Percentiles rank a stretch among this genome's conserved stretches.
These are phyloP conservation scores for Embiotoca jacksoni DNA, from an alignment of 2,113 vertebrate genomes.

Conservation along the genomic window DNA sequence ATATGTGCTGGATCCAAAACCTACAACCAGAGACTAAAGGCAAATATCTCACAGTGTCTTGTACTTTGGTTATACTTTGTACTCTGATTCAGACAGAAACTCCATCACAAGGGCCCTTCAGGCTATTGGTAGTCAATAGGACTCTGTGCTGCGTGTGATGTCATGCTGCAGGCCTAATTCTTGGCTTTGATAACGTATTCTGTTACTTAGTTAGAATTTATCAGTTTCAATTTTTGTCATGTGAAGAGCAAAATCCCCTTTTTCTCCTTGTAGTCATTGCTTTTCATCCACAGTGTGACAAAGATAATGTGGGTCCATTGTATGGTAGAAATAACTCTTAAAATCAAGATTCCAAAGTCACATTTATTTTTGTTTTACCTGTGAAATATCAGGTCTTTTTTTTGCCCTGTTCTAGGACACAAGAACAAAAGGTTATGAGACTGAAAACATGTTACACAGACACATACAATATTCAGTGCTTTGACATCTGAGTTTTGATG, in stretches of 20 bases:
- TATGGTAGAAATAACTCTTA: slow-evolving; percentile 6
- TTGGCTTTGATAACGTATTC: slow-evolving; percentile 67
- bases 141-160: slow-evolving; percentile 48
- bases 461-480: background rate
- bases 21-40: slow-evolving; percentile 49
- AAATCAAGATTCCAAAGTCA: slow-evolving; percentile 8
- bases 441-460: background rate
- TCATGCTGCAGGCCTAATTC: slow-evolving; percentile 67
- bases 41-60: slow-evolving; percentile 53
- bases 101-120: slow-evolving; percentile 55
- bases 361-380: background rate
- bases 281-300: slow-evolving; percentile 24
- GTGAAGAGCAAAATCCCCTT: slow-evolving; percentile 22
- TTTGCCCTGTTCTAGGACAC: slow-evolving; percentile 26
- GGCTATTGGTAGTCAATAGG: slow-evolving; percentile 63
- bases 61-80: slow-evolving; percentile 60
- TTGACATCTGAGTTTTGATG: slow-evolving; percentile 41
- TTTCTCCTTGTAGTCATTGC: slow-evolving; percentile 23
- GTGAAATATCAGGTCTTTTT: slow-evolving; percentile 16
- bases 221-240: slow-evolving; percentile 60
- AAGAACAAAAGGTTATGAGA: slow-evolving; percentile 20
- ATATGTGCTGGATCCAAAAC: slow-evolving; percentile 54
- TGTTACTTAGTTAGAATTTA: slow-evolving; percentile 58
- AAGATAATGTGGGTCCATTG: slow-evolving; percentile 13
- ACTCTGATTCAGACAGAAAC: slow-evolving; percentile 61